These are phyloP conservation scores for Rhagologus leucostigma DNA, from an alignment of 2,113 vertebrate species.

Conservation along the genomic window DNA sequence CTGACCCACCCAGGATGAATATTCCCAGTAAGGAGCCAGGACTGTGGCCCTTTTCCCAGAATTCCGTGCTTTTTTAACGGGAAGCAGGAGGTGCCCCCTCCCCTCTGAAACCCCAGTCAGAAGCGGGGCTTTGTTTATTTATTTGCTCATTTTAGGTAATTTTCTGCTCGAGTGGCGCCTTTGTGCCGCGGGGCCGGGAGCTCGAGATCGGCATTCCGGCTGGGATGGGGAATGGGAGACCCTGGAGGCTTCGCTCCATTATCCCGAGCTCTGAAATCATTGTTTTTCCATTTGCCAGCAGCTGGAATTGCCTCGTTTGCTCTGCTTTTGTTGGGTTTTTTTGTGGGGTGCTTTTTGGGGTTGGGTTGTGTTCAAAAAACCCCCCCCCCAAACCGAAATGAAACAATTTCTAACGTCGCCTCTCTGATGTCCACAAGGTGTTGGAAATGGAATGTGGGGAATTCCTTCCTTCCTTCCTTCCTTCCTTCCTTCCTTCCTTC, in stretches of 20 bases:
- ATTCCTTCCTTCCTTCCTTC: no score
- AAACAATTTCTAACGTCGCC: not conserved
- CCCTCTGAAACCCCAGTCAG: not conserved
- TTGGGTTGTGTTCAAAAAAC: not conserved
- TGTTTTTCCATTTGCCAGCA: conserved; percentile 8
- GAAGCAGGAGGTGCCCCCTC: not conserved
- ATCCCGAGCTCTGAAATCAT: conserved; percentile 29
- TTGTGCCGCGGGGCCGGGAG: conserved; percentile 2
- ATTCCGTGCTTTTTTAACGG: not conserved
- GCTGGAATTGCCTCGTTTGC: not conserved
- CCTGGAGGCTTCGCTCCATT: conserved; percentile 51
- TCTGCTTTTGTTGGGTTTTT: not conserved
- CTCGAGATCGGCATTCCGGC: conserved; percentile 17
- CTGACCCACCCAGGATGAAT: not conserved
- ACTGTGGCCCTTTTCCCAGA: not conserved
- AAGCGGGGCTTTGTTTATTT: conserved; percentile 5
- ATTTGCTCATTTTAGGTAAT: conserved; percentile 54
- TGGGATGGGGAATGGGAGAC: conserved; percentile 6
- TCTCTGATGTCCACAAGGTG: not conserved
- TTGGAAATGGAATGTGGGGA: not conserved
- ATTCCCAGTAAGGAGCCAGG: not conserved
- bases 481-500: no score
- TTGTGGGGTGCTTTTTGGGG: not conserved
- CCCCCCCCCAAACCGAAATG: not conserved
- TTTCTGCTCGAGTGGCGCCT: conserved; percentile 54